Evolutionary conservation across 2,113 vertebrate species (phyloP).

Genomic region (Equus quagga): DNA sequence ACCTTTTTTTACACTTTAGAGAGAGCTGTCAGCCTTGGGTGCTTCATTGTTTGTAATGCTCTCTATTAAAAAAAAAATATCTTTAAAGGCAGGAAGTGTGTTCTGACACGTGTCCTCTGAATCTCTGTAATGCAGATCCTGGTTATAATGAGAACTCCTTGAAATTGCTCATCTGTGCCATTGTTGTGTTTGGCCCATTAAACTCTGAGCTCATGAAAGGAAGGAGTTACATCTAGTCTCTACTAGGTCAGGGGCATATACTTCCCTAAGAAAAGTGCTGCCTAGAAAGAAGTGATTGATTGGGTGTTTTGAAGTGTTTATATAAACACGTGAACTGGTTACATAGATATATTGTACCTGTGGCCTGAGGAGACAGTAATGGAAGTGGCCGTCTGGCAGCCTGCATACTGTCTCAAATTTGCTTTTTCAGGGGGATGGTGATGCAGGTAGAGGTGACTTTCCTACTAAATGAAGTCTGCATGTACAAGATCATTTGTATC

Average conservation of each 20-base stretch:
- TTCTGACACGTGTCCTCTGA: slow-evolving; percentile 37
- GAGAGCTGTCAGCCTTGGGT: slow-evolving; percentile 44
- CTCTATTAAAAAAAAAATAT: neutral
- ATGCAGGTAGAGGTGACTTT: slow-evolving; percentile 54
- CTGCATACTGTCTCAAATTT: neutral
- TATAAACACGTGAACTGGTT: slow-evolving; percentile 63
- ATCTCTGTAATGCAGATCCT: slow-evolving; percentile 52
- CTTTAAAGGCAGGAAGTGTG: slow-evolving; percentile 26
- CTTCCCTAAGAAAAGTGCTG: slow-evolving; percentile 57
- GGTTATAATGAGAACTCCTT: slow-evolving; percentile 71
- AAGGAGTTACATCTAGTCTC: slow-evolving; percentile 65
- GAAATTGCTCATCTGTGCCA: slow-evolving; percentile 71
- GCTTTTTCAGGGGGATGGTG: neutral
- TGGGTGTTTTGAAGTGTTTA: slow-evolving; percentile 73
- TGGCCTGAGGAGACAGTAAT: slow-evolving; percentile 55
- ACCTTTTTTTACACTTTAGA: slow-evolving; percentile 69
- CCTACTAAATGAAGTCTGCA: neutral
- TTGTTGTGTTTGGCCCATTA: slow-evolving; percentile 78
- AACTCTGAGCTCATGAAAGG: slow-evolving; percentile 71
- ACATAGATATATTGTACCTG: slow-evolving; percentile 51
- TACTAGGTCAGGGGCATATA: slow-evolving; percentile 61
- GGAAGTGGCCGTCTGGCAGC: slow-evolving; percentile 18
- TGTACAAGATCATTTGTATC: slow-evolving; percentile 23
- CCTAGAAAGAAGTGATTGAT: slow-evolving; percentile 75
- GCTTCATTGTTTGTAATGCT: slow-evolving; percentile 45